Evolutionary conservation across 2,888 invertebrate species (phyloP).

Genomic region (Orchestes rusci): DNA sequence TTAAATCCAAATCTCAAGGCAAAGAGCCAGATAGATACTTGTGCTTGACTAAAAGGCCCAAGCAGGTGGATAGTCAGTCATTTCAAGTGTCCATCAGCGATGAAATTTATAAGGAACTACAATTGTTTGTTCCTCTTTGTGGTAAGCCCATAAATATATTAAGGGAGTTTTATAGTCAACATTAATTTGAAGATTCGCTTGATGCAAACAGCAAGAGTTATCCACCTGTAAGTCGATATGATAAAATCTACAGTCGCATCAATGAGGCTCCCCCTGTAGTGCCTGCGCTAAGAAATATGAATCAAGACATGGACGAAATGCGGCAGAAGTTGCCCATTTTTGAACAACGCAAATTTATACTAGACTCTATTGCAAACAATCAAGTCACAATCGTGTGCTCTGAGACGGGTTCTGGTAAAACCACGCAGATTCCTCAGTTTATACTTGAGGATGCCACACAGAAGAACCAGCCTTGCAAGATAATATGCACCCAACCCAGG

Average conservation of each 20-base stretch:
- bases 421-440: constrained; percentile 92
- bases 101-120: constrained; percentile 9
- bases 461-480: constrained; percentile 60
- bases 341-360: constrained; percentile 56
- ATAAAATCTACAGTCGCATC: constrained; percentile 28
- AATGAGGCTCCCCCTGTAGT: constrained; percentile 35
- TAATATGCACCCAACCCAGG: constrained; percentile 91
- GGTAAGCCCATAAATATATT: too few relatives aligned
- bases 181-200: too few relatives aligned
- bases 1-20: constrained; percentile 78
- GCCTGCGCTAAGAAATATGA: constrained; percentile 2
- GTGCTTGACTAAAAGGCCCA: constrained; percentile 30
- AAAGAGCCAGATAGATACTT: constrained; percentile 46
- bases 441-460: constrained; percentile 69
- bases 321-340: constrained; percentile 55
- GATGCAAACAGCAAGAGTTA: too few relatives aligned
- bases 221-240: too few relatives aligned
- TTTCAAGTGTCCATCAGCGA: constrained; percentile 26
- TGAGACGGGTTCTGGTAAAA: constrained; percentile 91
- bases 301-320: constrained; percentile 1
- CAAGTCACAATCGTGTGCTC: constrained; percentile 63
- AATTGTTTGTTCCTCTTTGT: constrained; percentile 14
- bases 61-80: constrained; percentile 27
- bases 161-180: background rate
- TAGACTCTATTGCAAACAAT: constrained; percentile 58